Evolutionary conservation across 2,888 invertebrate genomes (phyloP).

Genomic region (Netelia virgata): DNA sequence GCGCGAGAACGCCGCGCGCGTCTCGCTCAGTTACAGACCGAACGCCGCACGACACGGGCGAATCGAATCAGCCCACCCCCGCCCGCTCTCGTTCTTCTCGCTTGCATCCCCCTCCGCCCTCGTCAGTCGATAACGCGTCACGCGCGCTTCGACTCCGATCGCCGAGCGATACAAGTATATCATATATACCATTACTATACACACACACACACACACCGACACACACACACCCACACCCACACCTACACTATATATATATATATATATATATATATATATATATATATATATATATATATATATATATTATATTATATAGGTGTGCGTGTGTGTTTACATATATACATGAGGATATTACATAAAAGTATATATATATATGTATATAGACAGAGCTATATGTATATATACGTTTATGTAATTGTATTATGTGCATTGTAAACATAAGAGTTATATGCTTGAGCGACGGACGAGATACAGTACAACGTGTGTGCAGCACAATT

Average conservation of each 20-base stretch:
- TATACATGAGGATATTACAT: not conserved
- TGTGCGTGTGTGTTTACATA: not conserved
- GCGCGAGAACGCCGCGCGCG: slow-evolving; percentile 74
- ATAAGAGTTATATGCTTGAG: not conserved
- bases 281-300: not conserved
- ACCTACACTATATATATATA: not conserved
- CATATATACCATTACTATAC: slow-evolving; percentile 1
- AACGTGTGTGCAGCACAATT: slow-evolving; percentile 35
- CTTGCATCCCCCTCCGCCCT: slow-evolving; percentile 21
- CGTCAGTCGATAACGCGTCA: slow-evolving; percentile 57
- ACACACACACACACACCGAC: not conserved
- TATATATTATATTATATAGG: not conserved
- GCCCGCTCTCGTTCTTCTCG: slow-evolving; percentile 43
- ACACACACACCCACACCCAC: not conserved
- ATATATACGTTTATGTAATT: not conserved
- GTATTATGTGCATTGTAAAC: slow-evolving; percentile 9
- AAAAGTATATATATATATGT: not conserved
- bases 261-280: slow-evolving; percentile 1
- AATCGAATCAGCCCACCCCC: slow-evolving; percentile 64
- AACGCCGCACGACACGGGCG: slow-evolving; percentile 72
- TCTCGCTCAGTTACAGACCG: slow-evolving; percentile 79
- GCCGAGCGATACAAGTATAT: slow-evolving; percentile 17
- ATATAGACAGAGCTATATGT: not conserved
- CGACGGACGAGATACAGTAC: slow-evolving; percentile 13
- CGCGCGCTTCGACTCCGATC: slow-evolving; percentile 35